Percentiles rank a stretch among this genome's conserved stretches.
These are phyloP conservation scores for Tigriopus californicus DNA, from an alignment of 2,888 invertebrate genomes.

Conservation along the genomic window DNA sequence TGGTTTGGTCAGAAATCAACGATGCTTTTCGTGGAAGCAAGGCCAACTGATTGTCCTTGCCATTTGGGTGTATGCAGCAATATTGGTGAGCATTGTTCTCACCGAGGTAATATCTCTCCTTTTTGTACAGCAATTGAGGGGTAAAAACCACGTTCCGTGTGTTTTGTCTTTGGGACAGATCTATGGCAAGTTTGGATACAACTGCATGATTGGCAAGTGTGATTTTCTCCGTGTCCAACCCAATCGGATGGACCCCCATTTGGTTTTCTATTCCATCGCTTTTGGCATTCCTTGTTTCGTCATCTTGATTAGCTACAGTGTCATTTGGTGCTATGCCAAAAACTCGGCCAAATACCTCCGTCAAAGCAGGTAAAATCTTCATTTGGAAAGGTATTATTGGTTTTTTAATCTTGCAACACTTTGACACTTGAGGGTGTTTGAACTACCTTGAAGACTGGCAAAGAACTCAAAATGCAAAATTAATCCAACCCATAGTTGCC, in stretches of 20 bases:
- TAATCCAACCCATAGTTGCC: no score
- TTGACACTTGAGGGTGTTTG: no score
- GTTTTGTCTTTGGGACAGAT: neutral
- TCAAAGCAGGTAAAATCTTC: no score
- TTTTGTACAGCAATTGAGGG: no score
- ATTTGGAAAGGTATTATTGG: no score
- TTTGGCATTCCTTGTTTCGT: neutral
- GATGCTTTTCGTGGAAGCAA: neutral
- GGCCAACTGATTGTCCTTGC: neutral
- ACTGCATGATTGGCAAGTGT: neutral
- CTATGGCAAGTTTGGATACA: neutral
- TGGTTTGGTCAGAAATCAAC: neutral
- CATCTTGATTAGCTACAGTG: neutral
- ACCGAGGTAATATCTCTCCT: neutral
- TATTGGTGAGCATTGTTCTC: neutral
- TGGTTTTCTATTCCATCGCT: neutral
- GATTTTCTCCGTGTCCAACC: neutral
- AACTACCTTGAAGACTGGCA: no score
- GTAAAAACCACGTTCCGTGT: neutral
- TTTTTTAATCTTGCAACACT: no score
- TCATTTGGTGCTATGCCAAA: neutral
- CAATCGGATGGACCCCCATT: neutral
- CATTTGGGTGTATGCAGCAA: neutral
- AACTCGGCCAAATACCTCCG: no score
- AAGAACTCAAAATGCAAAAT: no score